Evolutionary conservation across 2,797 vertebrate genomes (phyloP).

Genomic region (Pipistrellus kuhlii): DNA sequence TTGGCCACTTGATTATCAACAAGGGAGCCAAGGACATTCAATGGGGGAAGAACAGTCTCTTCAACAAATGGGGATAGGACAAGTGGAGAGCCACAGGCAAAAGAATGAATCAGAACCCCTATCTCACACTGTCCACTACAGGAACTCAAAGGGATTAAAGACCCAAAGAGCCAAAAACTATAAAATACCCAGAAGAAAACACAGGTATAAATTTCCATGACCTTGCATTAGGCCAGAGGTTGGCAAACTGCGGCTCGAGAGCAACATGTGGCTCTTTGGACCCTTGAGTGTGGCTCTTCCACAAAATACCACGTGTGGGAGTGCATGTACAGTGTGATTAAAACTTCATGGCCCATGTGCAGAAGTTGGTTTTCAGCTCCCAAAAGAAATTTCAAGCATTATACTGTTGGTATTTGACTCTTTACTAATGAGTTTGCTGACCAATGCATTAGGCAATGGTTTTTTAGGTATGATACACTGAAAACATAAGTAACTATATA

Average conservation of each 20-base stretch:
- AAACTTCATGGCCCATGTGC: too few relatives aligned
- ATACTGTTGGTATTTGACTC: too few relatives aligned
- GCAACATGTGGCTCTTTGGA: too few relatives aligned
- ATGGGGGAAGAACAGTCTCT: neutral
- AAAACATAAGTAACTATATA: neutral
- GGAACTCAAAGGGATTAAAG: slow-evolving; percentile 3
- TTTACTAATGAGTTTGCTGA: too few relatives aligned
- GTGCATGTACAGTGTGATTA: too few relatives aligned
- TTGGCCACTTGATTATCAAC: neutral
- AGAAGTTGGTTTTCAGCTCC: too few relatives aligned
- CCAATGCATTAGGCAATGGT: neutral
- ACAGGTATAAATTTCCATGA: neutral
- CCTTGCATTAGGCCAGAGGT: neutral
- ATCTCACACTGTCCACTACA: neutral
- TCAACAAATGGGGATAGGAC: neutral
- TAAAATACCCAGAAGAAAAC: slow-evolving; percentile 5
- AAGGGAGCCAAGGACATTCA: neutral
- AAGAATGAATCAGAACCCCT: neutral
- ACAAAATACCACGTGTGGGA: too few relatives aligned
- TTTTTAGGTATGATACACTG: neutral
- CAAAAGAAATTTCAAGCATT: too few relatives aligned
- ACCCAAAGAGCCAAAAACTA: neutral
- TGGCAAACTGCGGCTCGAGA: too few relatives aligned
- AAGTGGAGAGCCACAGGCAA: neutral
- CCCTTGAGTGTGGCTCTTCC: too few relatives aligned